Evolutionary conservation across 2,888 invertebrate species (phyloP).

Genomic region (Ligdia adustata): DNA sequence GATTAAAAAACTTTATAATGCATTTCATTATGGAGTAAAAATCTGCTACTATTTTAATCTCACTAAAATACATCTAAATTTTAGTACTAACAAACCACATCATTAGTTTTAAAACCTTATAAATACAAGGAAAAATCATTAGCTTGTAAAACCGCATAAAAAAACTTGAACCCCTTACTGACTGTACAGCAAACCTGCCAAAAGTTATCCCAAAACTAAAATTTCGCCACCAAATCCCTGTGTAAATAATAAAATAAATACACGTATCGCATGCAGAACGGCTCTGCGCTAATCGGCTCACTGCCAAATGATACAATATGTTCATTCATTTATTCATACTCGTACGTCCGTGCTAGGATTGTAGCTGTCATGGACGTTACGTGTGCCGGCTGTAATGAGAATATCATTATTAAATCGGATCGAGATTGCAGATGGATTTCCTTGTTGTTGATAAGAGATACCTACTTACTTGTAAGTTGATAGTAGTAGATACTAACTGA

Average conservation of each 20-base stretch:
- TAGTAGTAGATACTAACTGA: too few relatives aligned
- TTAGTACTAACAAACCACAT: too few relatives aligned
- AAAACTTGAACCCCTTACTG: not conserved
- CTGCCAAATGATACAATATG: constrained; percentile 46
- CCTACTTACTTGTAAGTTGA: too few relatives aligned
- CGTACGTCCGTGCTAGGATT: constrained; percentile 8
- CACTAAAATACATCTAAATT: too few relatives aligned
- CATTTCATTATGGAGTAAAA: too few relatives aligned
- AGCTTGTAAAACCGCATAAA: too few relatives aligned
- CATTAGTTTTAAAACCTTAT: too few relatives aligned
- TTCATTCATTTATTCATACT: constrained; percentile 41
- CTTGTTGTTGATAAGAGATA: too few relatives aligned
- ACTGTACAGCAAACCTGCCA: not conserved
- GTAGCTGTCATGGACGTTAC: constrained; percentile 6
- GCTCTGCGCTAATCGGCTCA: constrained; percentile 41
- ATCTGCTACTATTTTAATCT: too few relatives aligned
- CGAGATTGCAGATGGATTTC: not conserved
- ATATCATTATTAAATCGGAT: not conserved
- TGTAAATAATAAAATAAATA: constrained; percentile 9
- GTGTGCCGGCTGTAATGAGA: constrained; percentile 1
- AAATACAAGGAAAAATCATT: too few relatives aligned
- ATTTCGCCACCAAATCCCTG: constrained; percentile 3
- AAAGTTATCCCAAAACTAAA: not conserved
- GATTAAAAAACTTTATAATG: too few relatives aligned
- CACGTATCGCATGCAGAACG: constrained; percentile 4